phyloP scores from a whole-genome alignment of 2,797 vertebrate species.

The Botia almorhae region DNA sequence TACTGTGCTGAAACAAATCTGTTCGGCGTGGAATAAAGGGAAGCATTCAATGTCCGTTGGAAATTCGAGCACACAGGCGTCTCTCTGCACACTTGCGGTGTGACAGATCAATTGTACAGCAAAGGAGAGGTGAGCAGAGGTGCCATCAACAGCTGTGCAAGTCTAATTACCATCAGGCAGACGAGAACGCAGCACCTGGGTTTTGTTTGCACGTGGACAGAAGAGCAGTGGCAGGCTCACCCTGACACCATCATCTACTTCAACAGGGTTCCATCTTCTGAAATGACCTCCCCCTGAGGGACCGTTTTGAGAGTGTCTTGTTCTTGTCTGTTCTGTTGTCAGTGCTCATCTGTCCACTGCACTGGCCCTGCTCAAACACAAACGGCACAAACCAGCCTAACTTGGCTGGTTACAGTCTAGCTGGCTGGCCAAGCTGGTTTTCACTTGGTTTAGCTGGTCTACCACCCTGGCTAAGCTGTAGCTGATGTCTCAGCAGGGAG shows the following conservation, averaged over 20 bases:
- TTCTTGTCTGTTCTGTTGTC: slow-evolving; percentile 11
- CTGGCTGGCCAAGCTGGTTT: too few relatives aligned
- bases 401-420: background rate
- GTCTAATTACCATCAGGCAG: slow-evolving; percentile 67
- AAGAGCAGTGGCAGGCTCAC: slow-evolving; percentile 33
- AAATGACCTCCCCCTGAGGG: background rate
- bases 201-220: slow-evolving; percentile 60
- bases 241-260: slow-evolving; percentile 30
- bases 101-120: slow-evolving; percentile 63
- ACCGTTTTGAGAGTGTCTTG: slow-evolving; percentile 14
- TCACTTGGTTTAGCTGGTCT: too few relatives aligned
- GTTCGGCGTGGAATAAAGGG: slow-evolving; percentile 31
- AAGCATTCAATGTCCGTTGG: slow-evolving; percentile 27
- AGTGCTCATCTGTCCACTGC: slow-evolving; percentile 26
- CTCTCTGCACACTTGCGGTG: slow-evolving; percentile 51
- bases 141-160: slow-evolving; percentile 67
- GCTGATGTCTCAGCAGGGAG: background rate
- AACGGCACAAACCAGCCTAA: background rate
- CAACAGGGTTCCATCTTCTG: background rate
- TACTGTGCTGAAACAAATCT: slow-evolving; percentile 4
- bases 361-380: background rate
- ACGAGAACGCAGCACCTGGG: slow-evolving; percentile 60
- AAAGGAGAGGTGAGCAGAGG: slow-evolving; percentile 63
- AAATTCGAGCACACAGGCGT: slow-evolving; percentile 47
- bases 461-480: too few relatives aligned